A percentile compares a stretch with the other conserved stretches of the same genome.
Conservation (phyloP, 2,888 invertebrate species). For the Entomobrya multifasciata region DNA sequence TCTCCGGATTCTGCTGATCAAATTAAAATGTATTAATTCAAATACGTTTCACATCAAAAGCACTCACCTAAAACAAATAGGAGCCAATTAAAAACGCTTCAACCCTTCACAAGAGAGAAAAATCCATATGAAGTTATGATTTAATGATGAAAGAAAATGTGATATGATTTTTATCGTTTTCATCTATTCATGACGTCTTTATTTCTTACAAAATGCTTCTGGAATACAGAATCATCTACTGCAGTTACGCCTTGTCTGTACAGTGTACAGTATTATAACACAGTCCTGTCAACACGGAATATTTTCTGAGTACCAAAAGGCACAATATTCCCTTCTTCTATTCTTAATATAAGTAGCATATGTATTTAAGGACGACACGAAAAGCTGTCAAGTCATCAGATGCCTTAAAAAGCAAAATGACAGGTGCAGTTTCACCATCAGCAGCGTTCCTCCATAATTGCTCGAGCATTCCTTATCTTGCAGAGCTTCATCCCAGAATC, state of each 20-base stretch:
- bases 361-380: not conserved
- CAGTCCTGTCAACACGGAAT: conserved; percentile 47
- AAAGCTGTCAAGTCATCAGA: conserved; percentile 32
- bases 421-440: conserved; percentile 21
- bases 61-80: not conserved
- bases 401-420: conserved; percentile 5
- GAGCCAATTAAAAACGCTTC: not conserved
- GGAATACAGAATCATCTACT: conserved; percentile 20
- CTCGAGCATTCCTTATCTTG: no score
- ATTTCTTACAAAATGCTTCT: conserved; percentile 33
- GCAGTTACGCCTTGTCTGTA: conserved; percentile 14
- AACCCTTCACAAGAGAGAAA: not conserved
- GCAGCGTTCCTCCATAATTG: no score
- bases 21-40: not conserved
- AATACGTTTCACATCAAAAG: not conserved
- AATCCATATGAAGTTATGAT: not conserved
- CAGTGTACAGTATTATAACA: not conserved
- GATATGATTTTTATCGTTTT: not conserved
- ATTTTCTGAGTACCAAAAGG: no score
- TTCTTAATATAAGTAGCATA: not conserved
- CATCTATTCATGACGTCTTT: not conserved
- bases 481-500: no score
- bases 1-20: no score
- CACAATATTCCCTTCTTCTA: not conserved
- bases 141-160: not conserved